Evolutionary conservation across 1,140 invertebrate species (phyloP), one percentile per base, ranked within the genome.

Genomic region (Heliconius hermathena): DNA sequence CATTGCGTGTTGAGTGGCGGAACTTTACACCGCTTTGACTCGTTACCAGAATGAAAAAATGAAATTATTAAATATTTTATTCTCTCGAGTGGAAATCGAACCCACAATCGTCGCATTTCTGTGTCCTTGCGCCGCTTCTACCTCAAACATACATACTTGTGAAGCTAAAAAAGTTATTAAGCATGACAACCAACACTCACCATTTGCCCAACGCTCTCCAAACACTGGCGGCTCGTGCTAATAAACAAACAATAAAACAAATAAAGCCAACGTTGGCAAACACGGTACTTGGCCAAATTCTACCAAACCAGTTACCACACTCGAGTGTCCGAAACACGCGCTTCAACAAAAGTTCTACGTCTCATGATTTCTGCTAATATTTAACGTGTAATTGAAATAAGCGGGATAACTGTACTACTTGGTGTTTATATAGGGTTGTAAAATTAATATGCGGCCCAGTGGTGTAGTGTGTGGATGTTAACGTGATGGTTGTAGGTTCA

Each of bases 361-460:
- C 74, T 49, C n/a, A 75, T 77, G 38, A 78, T 73, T 74, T 52
- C 73, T 26, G 46, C 75, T 70, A 82, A 80, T 80, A 80, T 82
- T 82, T 82, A 26, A 29, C 20, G 22, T 80, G 76, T 78, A 78
- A 82, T 80, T 57, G 60, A 80, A 76, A 46, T 36, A 20, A 66
- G 72, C 36, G 13, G 46, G 52, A 76, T 82, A 82, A 75, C 81
- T 76, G 78, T 75, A 72, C 29, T 49, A 49, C 60, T 60, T 71
- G 29, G 20, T 8, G 52, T 54, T 73, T 22, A 8, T 29, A 54
- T 74, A 54, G 73, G 26, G 22, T 74, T 74, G 33, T 71, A 36
- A 18, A 71, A 20, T 71, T 20, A 60, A 3, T 5, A 46, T 16
- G n/a, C 1, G 16, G 49, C 6, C 5, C 49, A 20, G 49, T 52